phyloP scores from a whole-genome alignment of 2,797 vertebrate species.

The Sebastes aleutianus region DNA sequence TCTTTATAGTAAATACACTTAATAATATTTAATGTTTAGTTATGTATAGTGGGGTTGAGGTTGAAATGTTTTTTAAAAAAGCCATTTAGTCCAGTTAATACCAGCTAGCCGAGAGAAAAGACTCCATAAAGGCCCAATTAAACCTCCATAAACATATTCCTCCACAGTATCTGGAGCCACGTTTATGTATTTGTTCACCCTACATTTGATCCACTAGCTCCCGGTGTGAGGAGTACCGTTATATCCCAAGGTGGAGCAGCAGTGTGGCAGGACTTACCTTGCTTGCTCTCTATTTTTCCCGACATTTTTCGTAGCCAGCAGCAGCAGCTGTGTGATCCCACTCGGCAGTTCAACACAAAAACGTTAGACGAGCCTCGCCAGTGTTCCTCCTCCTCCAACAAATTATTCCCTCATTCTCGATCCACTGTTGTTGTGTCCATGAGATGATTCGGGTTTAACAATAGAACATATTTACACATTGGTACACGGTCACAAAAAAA shows the following conservation, averaged over 20 bases:
- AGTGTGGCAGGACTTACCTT: constrained; percentile 79
- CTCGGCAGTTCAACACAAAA: constrained; percentile 70
- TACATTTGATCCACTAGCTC: not conserved
- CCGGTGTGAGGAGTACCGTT: constrained; percentile 45
- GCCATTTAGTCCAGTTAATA: constrained; percentile 13
- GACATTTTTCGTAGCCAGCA: constrained; percentile 83
- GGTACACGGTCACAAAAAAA: constrained; percentile 56
- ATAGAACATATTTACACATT: constrained; percentile 63
- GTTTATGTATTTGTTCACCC: not conserved
- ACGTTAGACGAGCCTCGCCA: constrained; percentile 68
- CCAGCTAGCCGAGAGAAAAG: constrained; percentile 50
- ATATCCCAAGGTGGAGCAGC: constrained; percentile 35
- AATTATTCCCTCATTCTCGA: constrained; percentile 77
- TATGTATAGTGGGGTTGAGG: not conserved
- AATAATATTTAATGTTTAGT: not conserved
- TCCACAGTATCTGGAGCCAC: not conserved
- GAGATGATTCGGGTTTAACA: constrained; percentile 54
- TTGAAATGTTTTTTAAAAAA: not conserved
- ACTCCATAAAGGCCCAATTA: constrained; percentile 65
- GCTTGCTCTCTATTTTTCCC: constrained; percentile 87
- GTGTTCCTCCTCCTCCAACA: constrained; percentile 52
- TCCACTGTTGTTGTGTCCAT: constrained; percentile 46
- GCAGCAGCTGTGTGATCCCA: constrained; percentile 68
- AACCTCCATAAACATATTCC: constrained; percentile 28
- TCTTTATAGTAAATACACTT: no score